Percentiles rank a stretch among this genome's conserved stretches.
Evolutionary conservation across 2,888 invertebrate genomes (phyloP).

Genomic region (Lasioglossum zephyrum): DNA sequence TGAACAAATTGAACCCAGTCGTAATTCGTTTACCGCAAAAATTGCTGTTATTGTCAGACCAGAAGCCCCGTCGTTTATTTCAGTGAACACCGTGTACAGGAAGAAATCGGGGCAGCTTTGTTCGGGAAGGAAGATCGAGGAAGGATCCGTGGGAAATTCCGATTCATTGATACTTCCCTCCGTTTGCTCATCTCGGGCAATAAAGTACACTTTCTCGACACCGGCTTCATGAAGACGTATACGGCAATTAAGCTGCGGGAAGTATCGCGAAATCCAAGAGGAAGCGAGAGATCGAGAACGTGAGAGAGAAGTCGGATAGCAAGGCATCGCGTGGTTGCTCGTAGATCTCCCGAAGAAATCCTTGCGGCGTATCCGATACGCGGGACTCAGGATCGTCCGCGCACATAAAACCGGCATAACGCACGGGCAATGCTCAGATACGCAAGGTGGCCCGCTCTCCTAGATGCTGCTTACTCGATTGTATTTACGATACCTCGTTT

Average conservation of each 20-base stretch:
- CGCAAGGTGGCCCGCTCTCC: slow-evolving; percentile 16
- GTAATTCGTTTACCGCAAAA: slow-evolving; percentile 1
- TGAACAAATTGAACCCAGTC: neutral
- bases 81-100: slow-evolving; percentile 1
- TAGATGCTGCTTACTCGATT: slow-evolving; percentile 51
- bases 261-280: slow-evolving; percentile 2
- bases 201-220: slow-evolving; percentile 28
- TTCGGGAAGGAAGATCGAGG: slow-evolving; percentile 29
- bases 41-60: slow-evolving; percentile 5
- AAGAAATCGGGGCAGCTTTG: slow-evolving; percentile 53
- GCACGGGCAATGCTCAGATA: slow-evolving; percentile 35
- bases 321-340: neutral
- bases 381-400: slow-evolving; percentile 26
- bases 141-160: slow-evolving; percentile 17
- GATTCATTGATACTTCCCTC: slow-evolving; percentile 37
- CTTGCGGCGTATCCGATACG: slow-evolving; percentile 17
- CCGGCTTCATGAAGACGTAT: slow-evolving; percentile 25
- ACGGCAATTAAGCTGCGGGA: slow-evolving; percentile 32
- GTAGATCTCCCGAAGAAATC: slow-evolving; percentile 37
- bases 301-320: neutral
- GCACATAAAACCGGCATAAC: slow-evolving; percentile 38
- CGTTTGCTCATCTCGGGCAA: slow-evolving; percentile 11
- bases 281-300: neutral
- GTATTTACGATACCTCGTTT: slow-evolving; percentile 68
- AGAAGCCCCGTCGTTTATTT: neutral